Base-by-base conservation (phyloP, 2,888 invertebrate genomes). In the Galerucella nymphaeae region DNA sequence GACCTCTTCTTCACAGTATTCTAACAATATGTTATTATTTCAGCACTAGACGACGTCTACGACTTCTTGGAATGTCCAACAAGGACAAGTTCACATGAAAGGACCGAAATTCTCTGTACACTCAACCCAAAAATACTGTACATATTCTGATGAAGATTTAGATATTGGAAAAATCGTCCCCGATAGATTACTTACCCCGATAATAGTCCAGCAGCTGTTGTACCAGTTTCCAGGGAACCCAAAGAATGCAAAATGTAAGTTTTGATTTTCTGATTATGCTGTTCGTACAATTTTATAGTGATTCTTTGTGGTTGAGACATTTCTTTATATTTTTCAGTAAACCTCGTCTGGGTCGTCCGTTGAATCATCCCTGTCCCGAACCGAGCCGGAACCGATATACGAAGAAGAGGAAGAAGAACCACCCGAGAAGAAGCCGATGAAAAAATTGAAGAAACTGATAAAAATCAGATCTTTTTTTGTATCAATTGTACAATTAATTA, bases 51-150 rank as follows among this genome's bases (percentile, higher is more conserved):
- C 82, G 93, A 92, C 83, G 85, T 90, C 20, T 88, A 88, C 5
- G 87, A 89, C 64, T 86, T 87, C 61, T n/a, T n/a, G n/a, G n/a
- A n/a, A n/a, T n/a, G n/a, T n/a, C 93, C 94, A 8, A 94, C 94
- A 57, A 76, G 97, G 97, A 14, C 90, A 94, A 80, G 97, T 97
- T n/a, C 96, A 97, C 83, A 90, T 92, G 62, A 92, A 91, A 82
- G 95, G 95, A 66, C 91, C 94, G 18, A 92, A 92, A 83, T 92
- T 91, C 84, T 90, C 92, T 75, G 91, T 90, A 66, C 96, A 96
- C 87, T 89, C 90, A 69, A 89, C 90, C 20, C 90, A 91, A n/a
- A 89, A 91, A 65, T 90, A 92, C 70, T 96, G 96, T 84, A 96
- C 95, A 0, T 95, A 95, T 87, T 89, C 90, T 0, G 85, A 89